Evolutionary conservation across 1,140 invertebrate species (phyloP), one percentile per base, ranked within the genome.

Genomic region (Drosophila littoralis): DNA sequence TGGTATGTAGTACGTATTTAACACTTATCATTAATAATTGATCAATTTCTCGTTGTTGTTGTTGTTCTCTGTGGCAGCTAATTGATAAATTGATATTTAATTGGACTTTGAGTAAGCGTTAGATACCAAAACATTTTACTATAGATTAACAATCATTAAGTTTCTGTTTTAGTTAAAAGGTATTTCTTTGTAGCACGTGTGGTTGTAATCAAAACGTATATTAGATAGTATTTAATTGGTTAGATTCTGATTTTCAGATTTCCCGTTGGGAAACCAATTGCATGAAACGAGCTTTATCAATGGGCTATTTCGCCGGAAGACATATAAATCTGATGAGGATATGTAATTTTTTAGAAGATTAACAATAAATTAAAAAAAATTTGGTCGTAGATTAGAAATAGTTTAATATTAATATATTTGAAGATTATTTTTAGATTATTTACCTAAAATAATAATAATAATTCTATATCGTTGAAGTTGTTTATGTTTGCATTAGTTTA

Each of bases 1-100:
- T 15, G 33, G 12, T 32, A 35, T 65, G 10, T 10, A 52, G 13
- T 36, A 35, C 33, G 32, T 51, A 15, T 10, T 6, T 22, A 22
- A 54, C 38, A 67, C 42, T 42, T 66, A 43, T 51, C 12, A 58
- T 57, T 52, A 69, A 64, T 74, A 40, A 74, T 69, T 52, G 52
- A 63, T 68, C 71, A 54, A 58, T 64, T 71, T 33, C 35, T 28
- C 22, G 22, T 28, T 28, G 4, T 61, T 40, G 8, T 60, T 50
- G 35, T 22, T 51, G 48, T 40, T 61, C 32, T 28, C 7, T 28
- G 7, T 60, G 48, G n/a, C 38, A 40, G 32, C 35, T 67, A 67
- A 66, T 58, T 52, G 54, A 52, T 58, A 33, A 51, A 72, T 72
- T 67, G 36, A 9, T 38, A 36, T 36, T 43, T 72, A 45, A 72